These are phyloP conservation scores for Phyllotis vaccarum DNA, from an alignment of 2,797 vertebrate species.

Conservation along the genomic window DNA sequence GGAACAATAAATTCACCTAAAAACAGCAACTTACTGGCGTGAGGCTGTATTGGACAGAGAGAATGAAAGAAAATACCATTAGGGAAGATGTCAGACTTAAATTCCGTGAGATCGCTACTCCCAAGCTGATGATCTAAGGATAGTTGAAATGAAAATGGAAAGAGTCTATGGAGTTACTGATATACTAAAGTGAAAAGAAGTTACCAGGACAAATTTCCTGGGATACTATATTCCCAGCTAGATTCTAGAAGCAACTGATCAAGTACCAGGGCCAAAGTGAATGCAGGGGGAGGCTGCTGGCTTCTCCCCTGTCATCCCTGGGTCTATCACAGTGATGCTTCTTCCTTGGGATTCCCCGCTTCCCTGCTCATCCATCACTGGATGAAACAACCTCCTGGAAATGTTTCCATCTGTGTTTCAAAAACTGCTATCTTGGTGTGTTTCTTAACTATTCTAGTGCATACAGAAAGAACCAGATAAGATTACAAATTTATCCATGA, in stretches of 20 bases:
- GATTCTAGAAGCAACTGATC: background rate
- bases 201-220: background rate
- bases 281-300: background rate
- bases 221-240: background rate
- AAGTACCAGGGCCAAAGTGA: background rate
- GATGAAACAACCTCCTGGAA: background rate
- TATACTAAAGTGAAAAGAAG: background rate
- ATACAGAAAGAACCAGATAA: background rate
- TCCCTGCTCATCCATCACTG: background rate
- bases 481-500: slow-evolving; percentile 1
- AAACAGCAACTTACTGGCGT: background rate
- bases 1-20: slow-evolving; percentile 52
- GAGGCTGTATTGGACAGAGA: background rate
- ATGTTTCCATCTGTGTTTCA: background rate
- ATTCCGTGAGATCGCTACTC: background rate
- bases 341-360: background rate
- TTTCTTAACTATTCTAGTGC: background rate
- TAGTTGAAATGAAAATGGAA: background rate
- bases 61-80: background rate
- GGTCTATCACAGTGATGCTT: background rate
- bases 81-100: background rate
- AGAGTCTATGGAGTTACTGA: background rate
- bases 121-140: background rate
- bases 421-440: background rate
- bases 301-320: background rate